Conservation (phyloP, 1,140 invertebrate genomes). For the Dreissena polymorpha region DNA sequence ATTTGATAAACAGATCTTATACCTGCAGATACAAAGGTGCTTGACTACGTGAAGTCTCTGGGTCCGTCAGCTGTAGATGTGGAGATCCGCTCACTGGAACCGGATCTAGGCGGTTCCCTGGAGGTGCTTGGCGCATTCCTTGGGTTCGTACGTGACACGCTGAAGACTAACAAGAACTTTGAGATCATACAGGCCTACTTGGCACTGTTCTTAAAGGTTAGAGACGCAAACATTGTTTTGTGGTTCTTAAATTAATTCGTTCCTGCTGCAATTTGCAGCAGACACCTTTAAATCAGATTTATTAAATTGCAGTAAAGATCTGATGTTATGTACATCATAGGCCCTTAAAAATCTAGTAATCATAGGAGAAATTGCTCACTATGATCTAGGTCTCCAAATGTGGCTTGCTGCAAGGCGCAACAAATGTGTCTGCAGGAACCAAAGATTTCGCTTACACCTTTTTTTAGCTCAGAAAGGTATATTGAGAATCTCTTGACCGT, state of each 20-base stretch:
- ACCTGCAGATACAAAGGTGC: conserved; percentile 77
- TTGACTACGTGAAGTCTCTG: conserved; percentile 89
- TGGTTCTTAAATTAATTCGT: not conserved
- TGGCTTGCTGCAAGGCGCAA: too few species aligned
- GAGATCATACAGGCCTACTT: conserved; percentile 96
- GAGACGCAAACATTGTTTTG: not conserved
- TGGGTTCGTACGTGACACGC: conserved; percentile 86
- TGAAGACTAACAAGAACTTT: conserved; percentile 90
- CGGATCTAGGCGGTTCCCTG: conserved; percentile 86
- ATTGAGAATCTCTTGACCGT: too few species aligned
- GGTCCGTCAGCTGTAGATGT: conserved; percentile 93
- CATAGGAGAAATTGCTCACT: too few species aligned
- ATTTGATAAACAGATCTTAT: not conserved
- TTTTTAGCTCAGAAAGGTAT: too few species aligned
- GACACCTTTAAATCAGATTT: not conserved
- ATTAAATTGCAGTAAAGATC: not conserved
- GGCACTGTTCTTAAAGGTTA: conserved; percentile 92
- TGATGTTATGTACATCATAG: too few species aligned
- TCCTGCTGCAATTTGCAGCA: not conserved
- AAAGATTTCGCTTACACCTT: too few species aligned
- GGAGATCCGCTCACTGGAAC: conserved; percentile 91
- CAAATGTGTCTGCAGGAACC: too few species aligned
- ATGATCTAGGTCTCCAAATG: too few species aligned
- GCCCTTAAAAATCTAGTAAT: too few species aligned
- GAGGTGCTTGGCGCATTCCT: conserved; percentile 90